Evolutionary conservation across 2,113 vertebrate genomes (phyloP).

Genomic region (Sorex araneus): DNA sequence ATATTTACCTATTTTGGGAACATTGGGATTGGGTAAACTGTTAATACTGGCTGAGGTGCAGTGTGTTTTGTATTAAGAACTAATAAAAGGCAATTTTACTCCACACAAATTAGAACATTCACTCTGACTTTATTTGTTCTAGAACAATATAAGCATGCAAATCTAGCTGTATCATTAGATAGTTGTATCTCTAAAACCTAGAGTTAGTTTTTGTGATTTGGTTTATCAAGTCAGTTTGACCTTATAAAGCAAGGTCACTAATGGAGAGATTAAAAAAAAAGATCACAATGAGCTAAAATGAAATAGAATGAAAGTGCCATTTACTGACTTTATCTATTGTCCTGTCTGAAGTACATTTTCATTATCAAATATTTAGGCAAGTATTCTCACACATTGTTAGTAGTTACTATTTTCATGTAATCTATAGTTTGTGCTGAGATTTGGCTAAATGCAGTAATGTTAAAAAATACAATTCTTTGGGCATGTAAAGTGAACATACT

Average conservation of each 20-base stretch:
- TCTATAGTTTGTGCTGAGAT: not conserved
- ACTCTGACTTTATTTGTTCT: not conserved
- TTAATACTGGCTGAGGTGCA: not conserved
- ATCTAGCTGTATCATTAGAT: not conserved
- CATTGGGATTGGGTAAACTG: too few species aligned
- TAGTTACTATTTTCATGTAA: not conserved
- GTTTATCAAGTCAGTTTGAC: not conserved
- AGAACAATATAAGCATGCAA: not conserved
- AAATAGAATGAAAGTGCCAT: not conserved
- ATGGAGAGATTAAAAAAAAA: not conserved
- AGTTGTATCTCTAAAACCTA: not conserved
- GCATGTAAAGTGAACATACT: not conserved
- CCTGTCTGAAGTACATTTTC: not conserved
- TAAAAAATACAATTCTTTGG: not conserved
- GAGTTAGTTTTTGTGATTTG: not conserved
- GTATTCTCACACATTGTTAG: not conserved
- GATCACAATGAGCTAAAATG: not conserved
- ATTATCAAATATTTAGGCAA: not conserved
- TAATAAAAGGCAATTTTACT: constrained; percentile 15
- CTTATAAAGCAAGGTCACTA: not conserved
- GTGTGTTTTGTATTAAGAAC: not conserved
- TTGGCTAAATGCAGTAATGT: not conserved
- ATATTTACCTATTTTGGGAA: not conserved
- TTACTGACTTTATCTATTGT: not conserved
- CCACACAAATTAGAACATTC: not conserved